Percentiles rank a stretch among this genome's conserved stretches.
These are phyloP conservation scores for Sterrhoptilus dennistouni DNA, from an alignment of 2,113 vertebrate genomes.

Conservation along the genomic window DNA sequence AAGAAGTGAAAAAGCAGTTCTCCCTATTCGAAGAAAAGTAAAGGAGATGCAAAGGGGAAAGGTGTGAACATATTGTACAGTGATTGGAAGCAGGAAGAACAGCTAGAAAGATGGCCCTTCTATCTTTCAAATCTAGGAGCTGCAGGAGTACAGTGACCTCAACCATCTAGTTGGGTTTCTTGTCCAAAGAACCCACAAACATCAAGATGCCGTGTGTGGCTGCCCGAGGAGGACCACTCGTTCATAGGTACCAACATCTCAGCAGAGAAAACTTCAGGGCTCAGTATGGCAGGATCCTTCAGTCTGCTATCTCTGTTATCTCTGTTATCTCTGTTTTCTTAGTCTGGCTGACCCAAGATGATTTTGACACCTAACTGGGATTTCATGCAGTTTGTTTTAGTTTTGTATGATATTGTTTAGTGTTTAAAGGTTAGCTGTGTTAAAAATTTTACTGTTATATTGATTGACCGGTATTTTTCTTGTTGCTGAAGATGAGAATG, in stretches of 20 bases:
- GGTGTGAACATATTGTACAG: not conserved
- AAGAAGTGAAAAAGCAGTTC: not conserved
- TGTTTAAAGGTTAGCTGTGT: conserved; percentile 33
- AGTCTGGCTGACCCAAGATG: not conserved
- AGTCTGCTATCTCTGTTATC: not conserved
- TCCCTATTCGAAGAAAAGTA: not conserved
- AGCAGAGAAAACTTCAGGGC: not conserved
- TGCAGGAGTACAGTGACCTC: not conserved
- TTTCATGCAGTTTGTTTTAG: conserved; percentile 14
- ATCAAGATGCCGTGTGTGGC: not conserved
- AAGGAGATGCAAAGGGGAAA: not conserved
- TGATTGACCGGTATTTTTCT: not conserved
- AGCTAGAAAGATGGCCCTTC: not conserved
- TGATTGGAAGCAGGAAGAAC: not conserved
- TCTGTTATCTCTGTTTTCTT: not conserved
- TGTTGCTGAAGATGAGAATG: not conserved
- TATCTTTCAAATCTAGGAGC: not conserved
- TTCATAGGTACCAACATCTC: not conserved
- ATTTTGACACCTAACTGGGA: not conserved
- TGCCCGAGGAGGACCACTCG: rapidly evolving
- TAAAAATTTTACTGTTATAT: conserved; percentile 16
- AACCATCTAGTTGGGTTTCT: not conserved
- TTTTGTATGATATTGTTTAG: conserved; percentile 10
- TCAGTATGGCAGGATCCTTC: rapidly evolving
- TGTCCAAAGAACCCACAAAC: not conserved